Evolutionary conservation across 2,113 vertebrate species (phyloP), one percentile per base, ranked within the genome.

Genomic region (Pedetes capensis): DNA sequence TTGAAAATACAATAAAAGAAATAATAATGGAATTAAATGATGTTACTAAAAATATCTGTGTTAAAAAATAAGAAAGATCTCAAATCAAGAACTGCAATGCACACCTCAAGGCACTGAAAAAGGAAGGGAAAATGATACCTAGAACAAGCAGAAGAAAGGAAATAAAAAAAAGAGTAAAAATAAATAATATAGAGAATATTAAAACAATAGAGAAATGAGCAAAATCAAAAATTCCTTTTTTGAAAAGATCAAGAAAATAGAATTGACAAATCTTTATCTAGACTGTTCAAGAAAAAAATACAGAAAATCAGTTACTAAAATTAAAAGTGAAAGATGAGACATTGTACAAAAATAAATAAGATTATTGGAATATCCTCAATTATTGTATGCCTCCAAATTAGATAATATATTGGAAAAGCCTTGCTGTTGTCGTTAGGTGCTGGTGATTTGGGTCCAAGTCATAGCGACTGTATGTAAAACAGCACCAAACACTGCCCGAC

Each of bases 61-160:
- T 55, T 57, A 79, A 82, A 82, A 91, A 87, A 64, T 12, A 74
- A 96, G 75, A 44, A 68, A n/a, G n/a, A n/a, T n/a, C n/a, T n/a
- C n/a, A n/a, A n/a, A 63, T 55, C 4, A 87, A 8, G 7, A 53
- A 82, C 25, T 27, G 53, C 76, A 71, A 69, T 2, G 49, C 64
- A 64, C 20, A 63, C 23, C 32, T 71, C 69, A 49, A 83, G 34
- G 55, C 42, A 68, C 4, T n/a, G 23, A 53, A 53, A 80, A 72
- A 8, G 25, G 4, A 47, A 71, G 27, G 57, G 6, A 32, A 82
- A 91, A 88, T 37, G n/a, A n/a, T 61, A 88, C 27, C 37, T 53
- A 47, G 82, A 61, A 29, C 59, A 61, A 61, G 59, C 59, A 61
- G 59, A n/a, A n/a, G n/a, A n/a, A n/a, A n/a, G n/a, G n/a, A n/a